Conservation (phyloP, 2,888 invertebrate genomes). For the Drosophila anceps region DNA sequence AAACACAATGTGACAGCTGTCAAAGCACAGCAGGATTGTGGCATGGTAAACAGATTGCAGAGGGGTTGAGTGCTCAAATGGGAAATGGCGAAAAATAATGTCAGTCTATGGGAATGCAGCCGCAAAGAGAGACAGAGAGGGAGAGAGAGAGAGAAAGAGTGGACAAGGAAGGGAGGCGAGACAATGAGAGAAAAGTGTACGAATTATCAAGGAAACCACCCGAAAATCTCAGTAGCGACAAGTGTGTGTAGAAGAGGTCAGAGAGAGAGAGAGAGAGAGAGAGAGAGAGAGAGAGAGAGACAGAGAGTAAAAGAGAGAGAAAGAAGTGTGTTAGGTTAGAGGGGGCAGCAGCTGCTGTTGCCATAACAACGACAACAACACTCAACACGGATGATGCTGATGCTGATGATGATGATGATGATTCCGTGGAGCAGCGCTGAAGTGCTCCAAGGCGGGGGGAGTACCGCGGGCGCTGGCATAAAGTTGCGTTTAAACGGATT, state of each 20-base stretch:
- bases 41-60: conserved; percentile 47
- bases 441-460: not conserved
- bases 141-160: not conserved
- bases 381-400: conserved; percentile 24
- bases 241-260: not conserved
- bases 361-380: conserved; percentile 43
- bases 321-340: not conserved
- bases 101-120: conserved; percentile 47
- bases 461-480: conserved; percentile 17
- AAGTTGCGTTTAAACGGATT: conserved; percentile 78
- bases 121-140: not conserved
- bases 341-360: conserved; percentile 44
- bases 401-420: conserved; percentile 40
- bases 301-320: not conserved
- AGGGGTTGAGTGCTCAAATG: not conserved
- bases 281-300: not conserved
- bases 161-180: not conserved
- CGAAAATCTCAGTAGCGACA: conserved; percentile 40
- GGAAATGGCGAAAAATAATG: conserved; percentile 5
- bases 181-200: conserved; percentile 9
- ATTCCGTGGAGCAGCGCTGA: conserved; percentile 8
- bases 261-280: not conserved
- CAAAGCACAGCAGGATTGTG: conserved; percentile 63
- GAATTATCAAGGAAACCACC: conserved; percentile 55
- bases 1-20: conserved; percentile 75